Evolutionary conservation across 1,140 invertebrate genomes (phyloP).

Genomic region (Musca domestica): DNA sequence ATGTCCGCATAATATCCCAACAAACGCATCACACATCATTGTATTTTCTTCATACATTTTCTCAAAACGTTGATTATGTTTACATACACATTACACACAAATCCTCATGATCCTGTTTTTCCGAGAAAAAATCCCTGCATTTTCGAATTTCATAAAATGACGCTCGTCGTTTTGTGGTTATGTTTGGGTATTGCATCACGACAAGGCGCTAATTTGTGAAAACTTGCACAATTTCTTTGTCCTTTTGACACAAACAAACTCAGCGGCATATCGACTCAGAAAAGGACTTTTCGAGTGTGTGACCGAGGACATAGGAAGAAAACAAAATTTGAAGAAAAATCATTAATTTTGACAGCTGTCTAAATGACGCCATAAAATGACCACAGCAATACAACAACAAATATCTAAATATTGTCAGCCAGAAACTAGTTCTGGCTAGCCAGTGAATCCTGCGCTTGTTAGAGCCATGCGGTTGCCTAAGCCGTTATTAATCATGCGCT

Average conservation of each 20-base stretch:
- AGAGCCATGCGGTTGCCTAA: background rate
- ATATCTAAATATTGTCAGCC: background rate
- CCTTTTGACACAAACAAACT: slow-evolving; percentile 15
- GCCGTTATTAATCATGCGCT: slow-evolving; percentile 11
- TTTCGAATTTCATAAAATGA: too few relatives aligned
- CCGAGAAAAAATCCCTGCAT: too few relatives aligned
- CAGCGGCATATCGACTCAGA: background rate
- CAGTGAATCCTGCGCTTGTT: background rate
- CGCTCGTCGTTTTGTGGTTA: background rate
- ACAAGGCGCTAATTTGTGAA: slow-evolving; percentile 13
- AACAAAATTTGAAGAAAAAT: background rate
- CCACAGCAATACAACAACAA: background rate
- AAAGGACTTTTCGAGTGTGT: background rate
- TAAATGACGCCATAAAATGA: slow-evolving; percentile 10
- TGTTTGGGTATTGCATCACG: too few relatives aligned
- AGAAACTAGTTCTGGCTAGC: too few relatives aligned
- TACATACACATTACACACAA: too few relatives aligned
- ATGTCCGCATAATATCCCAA: too few relatives aligned
- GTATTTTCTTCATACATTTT: too few relatives aligned
- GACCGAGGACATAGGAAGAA: background rate
- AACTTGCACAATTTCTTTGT: slow-evolving; percentile 24
- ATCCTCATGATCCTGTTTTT: too few relatives aligned
- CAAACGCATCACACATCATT: too few relatives aligned
- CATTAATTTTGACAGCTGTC: slow-evolving; percentile 15
- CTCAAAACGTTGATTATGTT: too few relatives aligned